These are phyloP conservation scores for Phoeniculus purpureus DNA, from an alignment of 2,797 vertebrate genomes.

Conservation along the genomic window DNA sequence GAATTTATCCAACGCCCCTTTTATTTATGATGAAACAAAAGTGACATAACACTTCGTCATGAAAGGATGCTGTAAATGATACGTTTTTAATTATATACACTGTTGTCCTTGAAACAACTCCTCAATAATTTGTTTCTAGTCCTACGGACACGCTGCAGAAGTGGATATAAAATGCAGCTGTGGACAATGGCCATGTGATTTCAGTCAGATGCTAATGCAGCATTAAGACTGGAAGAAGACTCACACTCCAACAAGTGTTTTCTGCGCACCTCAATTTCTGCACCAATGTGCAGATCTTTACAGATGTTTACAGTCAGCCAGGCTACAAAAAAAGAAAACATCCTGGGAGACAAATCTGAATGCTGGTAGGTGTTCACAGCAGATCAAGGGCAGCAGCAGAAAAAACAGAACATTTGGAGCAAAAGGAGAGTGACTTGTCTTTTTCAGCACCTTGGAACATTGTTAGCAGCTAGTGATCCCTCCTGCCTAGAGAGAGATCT, in stretches of 20 bases:
- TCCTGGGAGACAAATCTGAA: not conserved
- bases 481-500: not conserved
- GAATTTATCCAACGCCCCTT: conserved; percentile 64
- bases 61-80: conserved; percentile 67
- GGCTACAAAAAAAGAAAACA: not conserved
- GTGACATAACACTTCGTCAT: conserved; percentile 71
- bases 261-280: not conserved
- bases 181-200: not conserved
- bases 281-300: no score
- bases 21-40: conserved; percentile 79
- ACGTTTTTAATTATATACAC: conserved; percentile 67
- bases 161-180: conserved; percentile 50
- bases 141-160: conserved; percentile 10
- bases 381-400: not conserved
- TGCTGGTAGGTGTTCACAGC: not conserved
- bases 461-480: not conserved
- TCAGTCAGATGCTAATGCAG: not conserved
- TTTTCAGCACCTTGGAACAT: not conserved
- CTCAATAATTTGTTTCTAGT: conserved; percentile 64
- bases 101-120: conserved; percentile 58
- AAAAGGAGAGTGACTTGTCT: not conserved
- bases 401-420: not conserved
- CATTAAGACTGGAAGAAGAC: not conserved
- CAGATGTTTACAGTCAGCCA: not conserved
- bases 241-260: not conserved